Evolutionary conservation across 2,797 vertebrate species (phyloP), one percentile per base, ranked within the genome.

Genomic region (Lutra lutra): DNA sequence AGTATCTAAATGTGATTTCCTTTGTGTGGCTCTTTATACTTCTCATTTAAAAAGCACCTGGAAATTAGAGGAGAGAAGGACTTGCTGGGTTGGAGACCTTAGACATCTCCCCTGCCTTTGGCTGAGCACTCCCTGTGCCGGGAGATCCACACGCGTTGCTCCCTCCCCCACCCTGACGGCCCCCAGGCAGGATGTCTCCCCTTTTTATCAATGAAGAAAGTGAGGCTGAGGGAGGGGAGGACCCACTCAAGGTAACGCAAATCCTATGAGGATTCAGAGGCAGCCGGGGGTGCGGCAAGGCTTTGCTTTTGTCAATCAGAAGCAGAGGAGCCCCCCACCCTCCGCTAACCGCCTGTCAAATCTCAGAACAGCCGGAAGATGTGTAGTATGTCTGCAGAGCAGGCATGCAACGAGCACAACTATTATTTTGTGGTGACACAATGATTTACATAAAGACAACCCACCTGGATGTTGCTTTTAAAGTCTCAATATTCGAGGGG

Each of bases 341-440:
- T 4, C 13, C 10, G 1, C 60, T 13, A 54, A 54, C 17, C 5
- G 17, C 51, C 51, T 64, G 60, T 64, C 21, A 29, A 8, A 20
- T n/a, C 85, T 25, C 27, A 18, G 0, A 9, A 5, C 0, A 66
- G 73, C 5, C 8, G 0, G 72, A 46, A 18, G 9, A 32, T 5
- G 15, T 32, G 27, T 5, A 2, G 43, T 5, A 11, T 32, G 73
- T 32, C 43, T 11, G 27, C 21, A 20, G 0, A 9, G 4, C 0
- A 46, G 62, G 18, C 4, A 2, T 0, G 0, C 2, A 23, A 35
- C 0, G 40, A 91, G 9, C 21, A 15, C 58, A 12, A 7, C 66
- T 8, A 3, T 18, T 25, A 1, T 51, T 51, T 10, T 68, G 5
- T 20, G 46, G n/a, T 32, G 5, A 35, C 2, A 23, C 1, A 0